Base-by-base conservation (phyloP, 2,113 vertebrate species). In the Cynopterus brachyotis region DNA sequence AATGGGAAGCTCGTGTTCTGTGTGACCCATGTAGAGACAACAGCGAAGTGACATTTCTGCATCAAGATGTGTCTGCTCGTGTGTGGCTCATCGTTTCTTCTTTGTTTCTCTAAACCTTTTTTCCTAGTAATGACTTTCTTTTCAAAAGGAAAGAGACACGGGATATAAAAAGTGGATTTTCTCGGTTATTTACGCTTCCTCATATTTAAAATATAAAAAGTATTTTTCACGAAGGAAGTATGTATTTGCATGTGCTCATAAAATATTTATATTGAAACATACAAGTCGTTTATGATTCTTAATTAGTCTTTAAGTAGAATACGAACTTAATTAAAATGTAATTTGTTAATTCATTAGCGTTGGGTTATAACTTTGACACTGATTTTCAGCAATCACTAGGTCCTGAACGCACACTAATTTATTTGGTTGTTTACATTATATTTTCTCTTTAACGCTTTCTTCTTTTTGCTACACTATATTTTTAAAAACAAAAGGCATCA, bases 231-330 rank as follows among this genome's bases (percentile, higher is more conserved):
- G 95, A 95, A 98, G 81, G 81, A 55, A 95, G 96, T 92, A 93
- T 60, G 62, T 76, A 95, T 79, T 90, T 95, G 59, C 62, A 95
- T 95, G 83, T 93, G 92, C 64, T 59, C 91, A 81, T 79, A 85
- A 90, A 97, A 96, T 94, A 97, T 91, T 97, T 96, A 97, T 91
- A 73, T 62, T 69, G 80, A 98, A 97, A 93, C 57, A 95, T 2
- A 95, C 55, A 97, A 97, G 70, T 59, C 91, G 96, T 82, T 91
- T 28, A 57, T 90, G 96, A 97, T 69, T 83, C 83, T 88, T 97
- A 98, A 98, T 97, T 92, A 96, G 89, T 94, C 76, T 98, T 96
- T 69, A 97, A 97, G 81, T 96, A 92, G 91, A 97, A 91, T 98
- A 97, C 94, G 78, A 97, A 95, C 66, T 96, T 97, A 98, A 98